Evolutionary conservation across 2,113 vertebrate genomes (phyloP), one percentile per base, ranked within the genome.

Genomic region (Rhinoptilus africanus): DNA sequence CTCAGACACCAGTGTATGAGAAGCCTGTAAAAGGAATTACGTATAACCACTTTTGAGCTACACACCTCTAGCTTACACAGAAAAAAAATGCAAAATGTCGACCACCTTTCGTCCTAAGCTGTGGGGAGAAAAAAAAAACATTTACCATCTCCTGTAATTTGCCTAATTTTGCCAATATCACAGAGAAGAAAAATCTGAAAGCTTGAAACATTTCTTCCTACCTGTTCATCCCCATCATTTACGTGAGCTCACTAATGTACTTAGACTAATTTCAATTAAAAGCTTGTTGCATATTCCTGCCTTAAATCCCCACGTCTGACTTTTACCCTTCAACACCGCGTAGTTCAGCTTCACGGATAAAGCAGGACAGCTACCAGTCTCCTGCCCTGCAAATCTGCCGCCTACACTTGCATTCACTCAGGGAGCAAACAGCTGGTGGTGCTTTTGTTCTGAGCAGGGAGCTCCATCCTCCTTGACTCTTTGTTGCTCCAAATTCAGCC

Each of bases 381-480:
- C 28, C 67, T 28, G 2, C 4, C n/a, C 57, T 72, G 80, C 41
- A 76, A 35, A 45, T 21, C 16, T 43, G 80, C 26, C 15, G 4
- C 53, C 48, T 10, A 13, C 13, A 3, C 17, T 69, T 14, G 72
- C 66, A 15, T 0, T 47, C 51, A 26, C 43, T 69, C 9, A 0
- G 22, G 85, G 78, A 53, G 56, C 37, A 71, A 83, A 48, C 12
- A 89, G 76, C 23, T 66, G 63, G 2, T 20, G 24, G 13, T n/a
- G 59, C 27, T 45, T 19, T 18, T 14, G 28, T 37, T 37, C 22
- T 19, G 54, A 51, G 77, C 53, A 9, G 24, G 43, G 23, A 32
- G 45, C 64, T 74, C 41, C 64, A 3, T 2, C 15, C 60, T 67
- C 51, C 76, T 50, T 43, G 15, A 24, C 41, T 74, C 48, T 5